Base-by-base conservation (phyloP, 2,797 vertebrate species). In the Avahi laniger region DNA sequence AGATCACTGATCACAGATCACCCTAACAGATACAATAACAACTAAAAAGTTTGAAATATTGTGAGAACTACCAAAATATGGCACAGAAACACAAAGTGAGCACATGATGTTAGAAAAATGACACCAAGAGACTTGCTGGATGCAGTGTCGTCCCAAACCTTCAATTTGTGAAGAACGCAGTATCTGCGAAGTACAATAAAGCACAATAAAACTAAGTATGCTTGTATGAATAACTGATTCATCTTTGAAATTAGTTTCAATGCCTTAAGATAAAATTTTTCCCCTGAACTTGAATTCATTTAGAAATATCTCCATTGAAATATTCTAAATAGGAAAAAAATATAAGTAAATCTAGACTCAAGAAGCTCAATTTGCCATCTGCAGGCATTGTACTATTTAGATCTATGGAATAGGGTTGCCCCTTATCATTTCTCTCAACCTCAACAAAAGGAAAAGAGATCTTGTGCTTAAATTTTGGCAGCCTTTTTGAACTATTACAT, bases 211-310 rank as follows among this genome's bases (percentile, higher is more conserved):
- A 63, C 61, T 33, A 17, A 14, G 14, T 1, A 63, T 33, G 33
- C 30, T 17, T 63, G 2, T 85, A 93, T 26, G 22, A 94, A 75
- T 59, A 75, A 89, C 14, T 7, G 13, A 46, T 7, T 89, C 46
- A 52, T 61, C 43, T 89, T 84, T 89, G 20, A 69, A 81, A 85
- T n/a, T 80, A 82, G 10, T 81, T 50, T 90, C 70, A 70, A 7
- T 30, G 4, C 4, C 57, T n/a, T 63, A 63, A 33, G 61, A 63
- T 17, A 63, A 57, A 57, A 63, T 63, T 63, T 63, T 57, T 52
- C 17, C 5, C 11, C 15, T 48, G n/a, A 95, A 93, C 33, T 78
- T 91, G 15, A 78, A 69, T 83, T 78, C 24, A 75, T n/a, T 70
- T 76, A 38, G 24, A 41, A 54, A 76, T 89, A 50, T 41, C 82